phyloP scores from a whole-genome alignment of 92 coral and sea anemone species.

The Porites divaricata region DNA sequence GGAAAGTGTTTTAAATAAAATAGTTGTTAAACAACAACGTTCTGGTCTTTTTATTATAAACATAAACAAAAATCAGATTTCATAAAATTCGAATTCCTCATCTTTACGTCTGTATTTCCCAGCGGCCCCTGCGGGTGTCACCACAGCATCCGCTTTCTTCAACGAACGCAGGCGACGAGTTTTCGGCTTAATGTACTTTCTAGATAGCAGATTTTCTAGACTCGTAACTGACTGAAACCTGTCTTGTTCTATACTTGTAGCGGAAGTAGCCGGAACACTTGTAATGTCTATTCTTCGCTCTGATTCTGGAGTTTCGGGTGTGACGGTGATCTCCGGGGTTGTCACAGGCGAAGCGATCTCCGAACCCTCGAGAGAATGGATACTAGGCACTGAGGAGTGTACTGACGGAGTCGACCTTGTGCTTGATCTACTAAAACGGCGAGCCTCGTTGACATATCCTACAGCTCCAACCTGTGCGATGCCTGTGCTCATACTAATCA shows the following conservation, averaged over 20 bases:
- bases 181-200: conserved; percentile 72
- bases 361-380: conserved; percentile 34
- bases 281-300: conserved; percentile 5
- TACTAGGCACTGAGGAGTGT: conserved; percentile 21
- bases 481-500: conserved; percentile 69
- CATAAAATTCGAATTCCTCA: conserved; percentile 11
- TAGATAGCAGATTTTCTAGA: conserved; percentile 73
- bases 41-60: background rate
- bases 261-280: conserved; percentile 49
- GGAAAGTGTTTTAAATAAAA: background rate
- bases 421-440: conserved; percentile 42
- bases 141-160: conserved; percentile 76
- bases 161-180: conserved; percentile 73
- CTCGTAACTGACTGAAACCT: conserved; percentile 80
- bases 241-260: conserved; percentile 72
- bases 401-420: conserved; percentile 4
- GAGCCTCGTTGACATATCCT: conserved; percentile 43
- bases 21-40: background rate
- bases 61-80: conserved; percentile 12
- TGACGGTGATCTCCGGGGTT: conserved; percentile 55
- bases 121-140: conserved; percentile 72
- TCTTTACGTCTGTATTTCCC: conserved; percentile 67
- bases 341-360: conserved; percentile 46
- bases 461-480: conserved; percentile 83
- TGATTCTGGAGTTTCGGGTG: conserved; percentile 29